These are phyloP conservation scores for Lysandra bellargus DNA, from an alignment of 2,888 invertebrate genomes.

Conservation along the genomic window DNA sequence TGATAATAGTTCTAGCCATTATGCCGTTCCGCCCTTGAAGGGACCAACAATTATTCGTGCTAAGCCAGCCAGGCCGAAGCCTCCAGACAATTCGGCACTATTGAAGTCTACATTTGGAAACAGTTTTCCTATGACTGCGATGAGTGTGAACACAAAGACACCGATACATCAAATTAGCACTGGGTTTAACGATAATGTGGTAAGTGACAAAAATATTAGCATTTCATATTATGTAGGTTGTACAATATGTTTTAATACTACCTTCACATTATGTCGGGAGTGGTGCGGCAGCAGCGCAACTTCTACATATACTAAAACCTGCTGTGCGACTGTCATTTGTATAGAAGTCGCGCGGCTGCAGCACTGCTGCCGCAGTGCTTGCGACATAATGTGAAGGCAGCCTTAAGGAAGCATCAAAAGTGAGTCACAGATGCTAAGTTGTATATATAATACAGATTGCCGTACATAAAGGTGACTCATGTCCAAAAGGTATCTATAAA, in stretches of 20 bases:
- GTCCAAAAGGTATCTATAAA: background rate
- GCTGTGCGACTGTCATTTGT: too few species aligned
- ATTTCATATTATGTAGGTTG: constrained; percentile 24
- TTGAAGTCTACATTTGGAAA: constrained; percentile 65
- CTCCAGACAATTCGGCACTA: constrained; percentile 72
- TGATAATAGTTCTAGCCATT: constrained; percentile 76
- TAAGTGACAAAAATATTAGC: constrained; percentile 52
- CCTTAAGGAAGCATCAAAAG: background rate
- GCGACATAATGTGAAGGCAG: too few species aligned
- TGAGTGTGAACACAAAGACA: constrained; percentile 68
- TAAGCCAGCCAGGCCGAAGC: constrained; percentile 81
- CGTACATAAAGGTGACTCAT: background rate
- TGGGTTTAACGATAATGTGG: constrained; percentile 63
- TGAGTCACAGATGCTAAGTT: background rate
- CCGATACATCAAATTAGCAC: constrained; percentile 69
- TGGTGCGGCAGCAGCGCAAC: too few species aligned
- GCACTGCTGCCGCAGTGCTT: too few species aligned
- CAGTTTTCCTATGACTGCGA: constrained; percentile 56
- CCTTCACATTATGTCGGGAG: too few species aligned
- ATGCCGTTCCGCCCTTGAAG: constrained; percentile 63
- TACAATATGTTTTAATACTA: background rate
- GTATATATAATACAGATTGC: background rate
- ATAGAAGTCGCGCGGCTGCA: too few species aligned
- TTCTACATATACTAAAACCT: too few species aligned
- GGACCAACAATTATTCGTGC: constrained; percentile 89